Percentiles rank a stretch among this genome's conserved stretches.
These are phyloP conservation scores for Beris chalybata DNA, from an alignment of 2,888 invertebrate species.

Conservation along the genomic window DNA sequence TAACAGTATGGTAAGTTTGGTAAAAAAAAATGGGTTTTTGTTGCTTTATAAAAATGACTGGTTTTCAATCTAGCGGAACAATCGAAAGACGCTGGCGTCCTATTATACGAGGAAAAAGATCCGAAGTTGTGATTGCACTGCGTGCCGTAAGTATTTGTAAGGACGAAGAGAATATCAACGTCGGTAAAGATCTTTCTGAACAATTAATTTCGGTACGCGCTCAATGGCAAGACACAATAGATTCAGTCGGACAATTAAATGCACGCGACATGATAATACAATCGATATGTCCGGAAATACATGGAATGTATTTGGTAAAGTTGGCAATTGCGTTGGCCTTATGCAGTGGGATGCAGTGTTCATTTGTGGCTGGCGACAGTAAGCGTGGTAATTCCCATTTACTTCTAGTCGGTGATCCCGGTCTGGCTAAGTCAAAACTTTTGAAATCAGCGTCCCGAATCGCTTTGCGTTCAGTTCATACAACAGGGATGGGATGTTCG, in stretches of 20 bases:
- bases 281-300: constrained; percentile 81
- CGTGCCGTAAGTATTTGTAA: constrained; percentile 61
- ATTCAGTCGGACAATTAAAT: constrained; percentile 65
- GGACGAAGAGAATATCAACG: constrained; percentile 65
- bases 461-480: constrained; percentile 71
- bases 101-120: constrained; percentile 46
- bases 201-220: constrained; percentile 36
- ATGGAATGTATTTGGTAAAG: constrained; percentile 86
- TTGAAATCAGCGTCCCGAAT: constrained; percentile 64
- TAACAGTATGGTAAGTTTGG: constrained; percentile 70
- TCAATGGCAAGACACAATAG: constrained; percentile 50
- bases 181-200: constrained; percentile 72
- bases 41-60: no score
- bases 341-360: constrained; percentile 51
- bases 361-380: constrained; percentile 55
- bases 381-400: constrained; percentile 80
- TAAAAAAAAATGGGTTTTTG: no score
- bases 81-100: constrained; percentile 75
- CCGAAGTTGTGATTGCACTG: constrained; percentile 33
- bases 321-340: constrained; percentile 74
- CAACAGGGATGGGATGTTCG: constrained; percentile 84
- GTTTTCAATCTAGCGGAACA: constrained; percentile 65
- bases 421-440: constrained; percentile 87
- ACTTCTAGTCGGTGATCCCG: constrained; percentile 84
- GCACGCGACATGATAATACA: constrained; percentile 78